Conservation (phyloP, 1,140 invertebrate genomes). For the Sminthurinus signatus region DNA sequence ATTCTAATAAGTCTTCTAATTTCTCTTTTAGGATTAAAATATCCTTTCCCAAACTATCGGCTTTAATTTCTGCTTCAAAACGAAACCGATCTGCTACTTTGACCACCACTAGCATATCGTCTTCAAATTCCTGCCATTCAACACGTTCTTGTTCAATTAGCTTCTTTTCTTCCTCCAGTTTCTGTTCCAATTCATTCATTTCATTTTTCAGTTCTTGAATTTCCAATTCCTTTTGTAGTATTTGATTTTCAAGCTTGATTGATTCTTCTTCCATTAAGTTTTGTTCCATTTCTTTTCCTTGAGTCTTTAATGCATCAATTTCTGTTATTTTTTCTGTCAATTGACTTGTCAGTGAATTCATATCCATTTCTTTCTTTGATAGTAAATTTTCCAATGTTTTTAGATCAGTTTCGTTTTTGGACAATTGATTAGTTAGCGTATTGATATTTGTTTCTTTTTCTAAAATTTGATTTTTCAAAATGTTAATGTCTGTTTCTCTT, state of each 20-base stretch:
- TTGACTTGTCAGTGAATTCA: too few species aligned
- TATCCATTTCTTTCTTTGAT: too few species aligned
- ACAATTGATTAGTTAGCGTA: too few species aligned
- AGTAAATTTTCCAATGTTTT: too few species aligned
- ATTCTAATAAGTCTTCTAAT: constrained; percentile 63
- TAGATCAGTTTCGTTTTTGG: too few species aligned
- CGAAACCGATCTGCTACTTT: constrained; percentile 92
- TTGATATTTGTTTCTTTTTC: too few species aligned
- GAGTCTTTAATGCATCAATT: too few species aligned
- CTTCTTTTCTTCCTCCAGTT: constrained; percentile 55
- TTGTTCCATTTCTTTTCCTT: too few species aligned
- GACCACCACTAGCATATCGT: constrained; percentile 84
- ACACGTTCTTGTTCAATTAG: constrained; percentile 57
- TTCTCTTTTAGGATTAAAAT: constrained; percentile 74
- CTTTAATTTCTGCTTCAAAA: constrained; percentile 71
- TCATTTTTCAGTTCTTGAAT: constrained; percentile 55
- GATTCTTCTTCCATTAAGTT: not conserved
- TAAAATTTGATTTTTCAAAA: too few species aligned
- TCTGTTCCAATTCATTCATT: constrained; percentile 52
- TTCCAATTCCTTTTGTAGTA: constrained; percentile 61
- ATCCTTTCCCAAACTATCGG: constrained; percentile 69
- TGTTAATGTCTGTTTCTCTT: too few species aligned
- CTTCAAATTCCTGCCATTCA: constrained; percentile 91
- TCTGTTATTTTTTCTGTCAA: too few species aligned
- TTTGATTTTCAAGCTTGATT: constrained; percentile 56